Base-by-base conservation (phyloP, 2,113 vertebrate species). In the Cariama cristata region DNA sequence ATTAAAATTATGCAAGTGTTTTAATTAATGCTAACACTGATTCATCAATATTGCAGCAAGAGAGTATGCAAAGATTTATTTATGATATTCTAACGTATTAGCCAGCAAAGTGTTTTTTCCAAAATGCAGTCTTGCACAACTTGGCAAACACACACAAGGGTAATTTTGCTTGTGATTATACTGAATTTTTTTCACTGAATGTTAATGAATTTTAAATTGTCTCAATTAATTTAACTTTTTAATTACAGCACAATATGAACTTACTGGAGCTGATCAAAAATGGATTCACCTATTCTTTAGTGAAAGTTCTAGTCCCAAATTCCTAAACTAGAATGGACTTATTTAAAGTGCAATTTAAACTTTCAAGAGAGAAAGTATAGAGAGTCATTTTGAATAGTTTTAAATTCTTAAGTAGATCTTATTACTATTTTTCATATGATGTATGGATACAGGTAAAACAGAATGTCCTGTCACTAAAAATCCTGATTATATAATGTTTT, bases 151-250 rank as follows among this genome's bases (percentile, higher is more conserved):
- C 72, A 95, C 14, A 67, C 50, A 94, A 58, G 15, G 55, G 11
- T 28, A 82, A 94, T 88, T 90, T 71, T 93, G 44, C 47, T 86
- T 91, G 26, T 82, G 72, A 90, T 85, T 50, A 80, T 88, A 93
- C 8, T 62, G 35, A 81, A 17, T 40, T 69, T 80, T 83, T 88
- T 79, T 49, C 49, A 49, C 33, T 40, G 47, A 81, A 74, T 45
- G 38, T 75, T 92, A 97, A 95, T 75, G 27, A 89, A 83, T 91
- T 95, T 91, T 92, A 95, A 86, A 90, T 92, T 91, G 53, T 59
- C n/a, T 86, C 30, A 23, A 10, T 90, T 94, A 58, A 75, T 90
- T 97, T 94, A 83, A 80, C 40, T 92, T 96, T 74, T 89, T 93
- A 93, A 96, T 97, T 88, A 90, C 1, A 15, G 19, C 19, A 53